A percentile compares a stretch with the other conserved stretches of the same genome.
Evolutionary conservation across 2,888 invertebrate species (phyloP).

Genomic region (Hedya salicella): DNA sequence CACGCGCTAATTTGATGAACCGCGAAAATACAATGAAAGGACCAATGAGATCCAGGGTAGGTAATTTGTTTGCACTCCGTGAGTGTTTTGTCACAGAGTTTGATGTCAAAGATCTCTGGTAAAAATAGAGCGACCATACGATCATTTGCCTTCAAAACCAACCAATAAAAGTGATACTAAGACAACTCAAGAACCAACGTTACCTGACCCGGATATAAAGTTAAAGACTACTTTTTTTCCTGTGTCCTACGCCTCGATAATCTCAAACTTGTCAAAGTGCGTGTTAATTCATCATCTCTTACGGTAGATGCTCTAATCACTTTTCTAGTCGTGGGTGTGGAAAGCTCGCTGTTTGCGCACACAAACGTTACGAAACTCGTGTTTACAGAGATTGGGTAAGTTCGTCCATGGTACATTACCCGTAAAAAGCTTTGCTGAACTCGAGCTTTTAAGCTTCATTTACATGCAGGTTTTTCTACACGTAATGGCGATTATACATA

Average conservation of each 20-base stretch:
- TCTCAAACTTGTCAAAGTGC: background rate
- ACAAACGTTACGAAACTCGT: conserved; percentile 26
- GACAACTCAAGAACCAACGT: too few relatives aligned
- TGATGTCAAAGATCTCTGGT: too few relatives aligned
- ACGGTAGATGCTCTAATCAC: conserved; percentile 17
- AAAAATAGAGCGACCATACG: too few relatives aligned
- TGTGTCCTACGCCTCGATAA: background rate
- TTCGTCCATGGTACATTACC: conserved; percentile 17
- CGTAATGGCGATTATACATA: too few relatives aligned
- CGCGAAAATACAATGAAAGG: too few relatives aligned
- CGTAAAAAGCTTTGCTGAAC: conserved; percentile 26
- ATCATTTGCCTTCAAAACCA: too few relatives aligned
- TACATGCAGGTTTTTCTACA: conserved; percentile 21
- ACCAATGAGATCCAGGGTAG: too few relatives aligned
- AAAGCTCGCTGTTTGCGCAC: conserved; percentile 17
- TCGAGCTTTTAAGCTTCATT: conserved; percentile 28
- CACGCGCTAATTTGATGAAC: too few relatives aligned
- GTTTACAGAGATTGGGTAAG: conserved; percentile 15
- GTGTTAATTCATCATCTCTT: background rate
- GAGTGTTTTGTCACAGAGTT: too few relatives aligned
- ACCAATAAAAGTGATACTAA: too few relatives aligned
- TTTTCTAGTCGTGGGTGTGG: conserved; percentile 29
- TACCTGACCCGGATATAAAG: too few relatives aligned
- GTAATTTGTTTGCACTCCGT: too few relatives aligned
- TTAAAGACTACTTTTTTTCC: background rate